These are phyloP conservation scores for Thaumatotibia leucotreta DNA, from an alignment of 1,140 invertebrate genomes.

Conservation along the genomic window DNA sequence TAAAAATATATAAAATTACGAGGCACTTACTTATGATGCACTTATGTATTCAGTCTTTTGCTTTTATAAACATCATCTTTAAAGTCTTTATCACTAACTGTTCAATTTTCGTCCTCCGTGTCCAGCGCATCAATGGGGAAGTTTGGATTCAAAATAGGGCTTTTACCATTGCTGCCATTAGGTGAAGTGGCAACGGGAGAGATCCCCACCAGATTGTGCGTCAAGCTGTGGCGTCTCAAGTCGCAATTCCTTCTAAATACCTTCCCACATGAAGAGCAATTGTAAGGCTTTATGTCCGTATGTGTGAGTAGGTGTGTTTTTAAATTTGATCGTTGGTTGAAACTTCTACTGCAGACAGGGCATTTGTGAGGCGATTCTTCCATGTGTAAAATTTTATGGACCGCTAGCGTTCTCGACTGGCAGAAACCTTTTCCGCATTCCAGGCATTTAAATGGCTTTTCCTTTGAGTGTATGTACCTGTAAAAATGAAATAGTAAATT, in stretches of 20 bases:
- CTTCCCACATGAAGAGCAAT: slow-evolving; percentile 92
- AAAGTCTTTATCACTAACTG: slow-evolving; percentile 17
- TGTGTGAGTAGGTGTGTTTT: slow-evolving; percentile 95
- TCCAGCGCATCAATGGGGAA: slow-evolving; percentile 70
- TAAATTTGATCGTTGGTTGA: slow-evolving; percentile 92
- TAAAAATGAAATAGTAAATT: slow-evolving; percentile 20
- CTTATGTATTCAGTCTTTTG: slow-evolving; percentile 64
- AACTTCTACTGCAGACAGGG: slow-evolving; percentile 88
- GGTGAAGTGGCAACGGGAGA: slow-evolving; percentile 63
- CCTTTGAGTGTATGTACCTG: slow-evolving; percentile 98
- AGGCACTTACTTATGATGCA: slow-evolving; percentile 44
- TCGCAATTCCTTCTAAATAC: slow-evolving; percentile 93
- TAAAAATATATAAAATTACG: slow-evolving; percentile 37
- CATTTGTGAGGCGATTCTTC: slow-evolving; percentile 94
- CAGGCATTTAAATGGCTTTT: slow-evolving; percentile 97
- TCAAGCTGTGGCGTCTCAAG: slow-evolving; percentile 88
- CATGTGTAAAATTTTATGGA: slow-evolving; percentile 94
- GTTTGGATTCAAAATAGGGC: slow-evolving; percentile 64
- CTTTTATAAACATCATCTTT: slow-evolving; percentile 26
- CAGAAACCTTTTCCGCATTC: slow-evolving; percentile 98
- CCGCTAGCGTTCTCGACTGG: slow-evolving; percentile 94
- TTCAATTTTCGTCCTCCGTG: slow-evolving; percentile 61
- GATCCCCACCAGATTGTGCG: slow-evolving; percentile 85
- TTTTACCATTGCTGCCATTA: slow-evolving; percentile 53
- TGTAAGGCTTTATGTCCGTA: slow-evolving; percentile 96